These are phyloP conservation scores for Danaus melanippus DNA, from an alignment of 1,140 invertebrate genomes.

Conservation along the genomic window DNA sequence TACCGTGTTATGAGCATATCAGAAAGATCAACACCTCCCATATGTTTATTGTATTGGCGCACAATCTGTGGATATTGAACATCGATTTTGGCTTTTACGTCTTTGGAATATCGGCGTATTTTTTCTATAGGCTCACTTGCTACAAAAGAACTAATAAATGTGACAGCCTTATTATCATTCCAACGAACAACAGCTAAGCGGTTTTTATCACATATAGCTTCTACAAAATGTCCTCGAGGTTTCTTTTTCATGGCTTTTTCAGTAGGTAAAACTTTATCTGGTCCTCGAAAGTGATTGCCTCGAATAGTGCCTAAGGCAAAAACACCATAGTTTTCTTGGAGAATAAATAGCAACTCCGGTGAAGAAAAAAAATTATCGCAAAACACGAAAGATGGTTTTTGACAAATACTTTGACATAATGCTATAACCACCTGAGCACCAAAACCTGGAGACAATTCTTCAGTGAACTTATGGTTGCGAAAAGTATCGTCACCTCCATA, in stretches of 20 bases:
- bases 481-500: conserved; percentile 25
- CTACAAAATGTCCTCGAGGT: conserved; percentile 15
- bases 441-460: conserved; percentile 20
- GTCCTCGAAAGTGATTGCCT: not conserved
- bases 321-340: no score
- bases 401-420: conserved; percentile 4
- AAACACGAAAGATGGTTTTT: not conserved
- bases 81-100: conserved; percentile 15
- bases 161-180: conserved; percentile 21
- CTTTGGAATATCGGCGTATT: conserved; percentile 14
- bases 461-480: conserved; percentile 10
- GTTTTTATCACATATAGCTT: conserved; percentile 19
- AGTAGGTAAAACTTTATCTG: conserved; percentile 13
- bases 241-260: conserved; percentile 26
- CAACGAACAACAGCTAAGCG: conserved; percentile 21
- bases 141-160: conserved; percentile 12
- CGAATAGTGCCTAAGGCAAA: no score
- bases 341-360: not conserved
- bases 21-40: no score
- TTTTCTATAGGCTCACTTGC: conserved; percentile 10
- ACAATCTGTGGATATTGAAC: no score
- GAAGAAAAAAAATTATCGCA: conserved; percentile 23
- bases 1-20: conserved; percentile 15
- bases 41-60: no score
- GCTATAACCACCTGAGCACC: conserved; percentile 20